A percentile compares a stretch with the other conserved stretches of the same genome.
Conservation (phyloP, 2,113 vertebrate species). For the Mungos mungo region DNA sequence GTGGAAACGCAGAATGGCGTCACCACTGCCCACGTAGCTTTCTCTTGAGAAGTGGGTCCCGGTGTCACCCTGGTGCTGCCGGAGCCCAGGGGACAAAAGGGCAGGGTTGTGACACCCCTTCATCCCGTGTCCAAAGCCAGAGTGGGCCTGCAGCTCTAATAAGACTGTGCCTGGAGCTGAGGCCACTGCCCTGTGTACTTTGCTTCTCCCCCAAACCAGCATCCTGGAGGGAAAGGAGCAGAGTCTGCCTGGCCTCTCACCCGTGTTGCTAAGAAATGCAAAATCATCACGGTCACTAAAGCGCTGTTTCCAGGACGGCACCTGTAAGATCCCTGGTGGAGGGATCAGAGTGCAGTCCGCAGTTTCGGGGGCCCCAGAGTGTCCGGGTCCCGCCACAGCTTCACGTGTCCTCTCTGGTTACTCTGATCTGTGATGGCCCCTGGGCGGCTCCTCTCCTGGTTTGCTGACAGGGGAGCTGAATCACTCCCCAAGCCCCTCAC, state of each 20-base stretch:
- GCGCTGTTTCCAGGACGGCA: fast-evolving
- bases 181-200: background rate
- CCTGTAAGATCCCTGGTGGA: background rate
- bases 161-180: background rate
- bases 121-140: fast-evolving
- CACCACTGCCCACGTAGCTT: background rate
- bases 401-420: background rate
- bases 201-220: background rate
- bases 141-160: background rate
- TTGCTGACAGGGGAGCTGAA: background rate
- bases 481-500: background rate
- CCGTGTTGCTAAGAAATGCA: background rate
- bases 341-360: too few relatives aligned
- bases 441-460: fast-evolving
- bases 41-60: background rate
- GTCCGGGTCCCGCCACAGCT: background rate
- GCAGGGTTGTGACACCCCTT: background rate
- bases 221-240: background rate
- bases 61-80: fast-evolving
- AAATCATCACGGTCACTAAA: background rate
- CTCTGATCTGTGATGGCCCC: background rate
- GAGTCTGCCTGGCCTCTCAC: background rate
- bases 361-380: fast-evolving
- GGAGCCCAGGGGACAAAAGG: background rate
- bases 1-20: background rate